Conservation (phyloP, 2,888 invertebrate genomes). For the Syrphus vitripennis region DNA sequence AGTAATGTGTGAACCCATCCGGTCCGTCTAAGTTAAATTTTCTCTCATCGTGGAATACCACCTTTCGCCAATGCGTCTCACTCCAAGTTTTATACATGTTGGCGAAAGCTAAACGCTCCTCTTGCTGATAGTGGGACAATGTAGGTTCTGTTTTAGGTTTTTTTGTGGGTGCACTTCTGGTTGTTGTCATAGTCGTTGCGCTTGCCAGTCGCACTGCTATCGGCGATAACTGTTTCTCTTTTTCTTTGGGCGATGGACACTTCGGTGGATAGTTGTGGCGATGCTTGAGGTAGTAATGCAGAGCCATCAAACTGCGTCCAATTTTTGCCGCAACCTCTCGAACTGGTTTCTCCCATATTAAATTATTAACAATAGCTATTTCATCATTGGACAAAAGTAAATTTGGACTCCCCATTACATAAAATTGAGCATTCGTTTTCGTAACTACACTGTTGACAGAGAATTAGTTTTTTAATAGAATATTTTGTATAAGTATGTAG, state of each 20-base stretch:
- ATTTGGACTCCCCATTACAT: conserved; percentile 58
- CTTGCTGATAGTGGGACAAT: conserved; percentile 77
- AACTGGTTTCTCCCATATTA: conserved; percentile 65
- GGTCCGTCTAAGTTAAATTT: conserved; percentile 79
- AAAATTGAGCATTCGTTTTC: not conserved
- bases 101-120: conserved; percentile 78
- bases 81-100: conserved; percentile 78
- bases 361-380: conserved; percentile 64
- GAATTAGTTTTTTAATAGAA: conserved; percentile 4
- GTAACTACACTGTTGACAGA: not conserved
- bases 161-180: conserved; percentile 73
- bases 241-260: conserved; percentile 51
- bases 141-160: conserved; percentile 78
- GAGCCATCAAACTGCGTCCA: conserved; percentile 77
- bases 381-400: conserved; percentile 55
- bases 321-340: conserved; percentile 65
- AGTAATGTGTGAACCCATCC: conserved; percentile 79
- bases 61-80: conserved; percentile 79
- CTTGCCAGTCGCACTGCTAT: not conserved
- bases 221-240: conserved; percentile 39
- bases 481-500: conserved; percentile 12
- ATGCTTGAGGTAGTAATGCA: conserved; percentile 79
- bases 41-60: conserved; percentile 79
- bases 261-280: conserved; percentile 75
- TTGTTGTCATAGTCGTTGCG: conserved; percentile 2